phyloP scores from a whole-genome alignment of 2,113 vertebrate genomes.

The Cavia aperea region DNA sequence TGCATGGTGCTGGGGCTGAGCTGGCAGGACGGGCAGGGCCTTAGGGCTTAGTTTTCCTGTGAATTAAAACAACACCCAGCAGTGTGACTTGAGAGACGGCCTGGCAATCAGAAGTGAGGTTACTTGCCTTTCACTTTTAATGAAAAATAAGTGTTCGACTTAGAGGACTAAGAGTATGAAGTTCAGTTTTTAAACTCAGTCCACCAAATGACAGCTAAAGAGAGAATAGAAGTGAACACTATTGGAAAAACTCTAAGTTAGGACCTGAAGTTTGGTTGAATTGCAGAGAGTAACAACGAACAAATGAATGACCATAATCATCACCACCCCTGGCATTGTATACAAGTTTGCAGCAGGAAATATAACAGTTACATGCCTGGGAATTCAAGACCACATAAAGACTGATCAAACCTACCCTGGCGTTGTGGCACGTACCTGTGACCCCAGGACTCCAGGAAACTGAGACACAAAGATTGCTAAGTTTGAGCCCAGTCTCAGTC shows the following conservation, averaged over 20 bases:
- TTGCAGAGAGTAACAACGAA: not conserved
- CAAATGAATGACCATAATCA: not conserved
- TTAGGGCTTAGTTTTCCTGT: not conserved
- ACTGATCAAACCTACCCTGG: not conserved
- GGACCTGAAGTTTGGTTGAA: not conserved
- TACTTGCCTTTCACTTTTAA: not conserved
- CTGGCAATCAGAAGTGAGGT: not conserved
- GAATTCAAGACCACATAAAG: not conserved
- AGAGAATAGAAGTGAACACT: not conserved
- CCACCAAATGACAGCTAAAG: not conserved
- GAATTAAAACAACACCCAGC: not conserved
- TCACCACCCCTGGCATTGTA: not conserved
- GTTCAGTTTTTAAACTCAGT: not conserved
- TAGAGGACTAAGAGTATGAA: not conserved
- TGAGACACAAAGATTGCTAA: not conserved
- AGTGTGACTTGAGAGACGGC: not conserved
- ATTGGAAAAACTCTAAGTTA: not conserved
- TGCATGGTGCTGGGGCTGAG: not conserved
- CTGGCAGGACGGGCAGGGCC: not conserved
- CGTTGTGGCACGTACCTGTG: not conserved
- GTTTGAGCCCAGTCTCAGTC: not conserved
- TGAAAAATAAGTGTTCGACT: not conserved
- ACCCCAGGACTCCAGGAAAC: not conserved
- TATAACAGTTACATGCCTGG: not conserved
- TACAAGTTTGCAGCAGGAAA: not conserved